Base-by-base conservation (phyloP, 2,888 invertebrate genomes). In the Chrysolina oricalcia region DNA sequence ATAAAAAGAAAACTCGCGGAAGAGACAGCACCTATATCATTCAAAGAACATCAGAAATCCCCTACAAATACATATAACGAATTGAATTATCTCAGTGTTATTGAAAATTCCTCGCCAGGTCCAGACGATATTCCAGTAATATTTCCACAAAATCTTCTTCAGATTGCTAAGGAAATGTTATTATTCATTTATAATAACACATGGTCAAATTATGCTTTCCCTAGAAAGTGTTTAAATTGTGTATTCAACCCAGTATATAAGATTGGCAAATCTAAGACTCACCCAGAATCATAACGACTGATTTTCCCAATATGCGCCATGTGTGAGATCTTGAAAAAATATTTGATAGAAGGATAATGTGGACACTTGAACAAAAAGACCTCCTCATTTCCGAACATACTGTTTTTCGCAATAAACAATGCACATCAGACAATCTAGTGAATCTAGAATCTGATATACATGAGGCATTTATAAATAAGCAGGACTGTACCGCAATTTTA, bases 251-350 rank as follows among this genome's bases (percentile, higher is more conserved):
- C 63, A 1, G 59, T 79, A 43, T 15, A 72, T 1, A 78, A 79
- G 64, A 53, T 56, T 8, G 70, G 70, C 10, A 70, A 66, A 69
- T 11, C 62, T 6, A 59, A 62, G 50, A 40, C 15, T 6, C 19
- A 40, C 10, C 62, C 72, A n/a, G 43, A 64, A 11, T 73, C 73
- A 35, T 80, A 78, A 23, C 53, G 75, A 63, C 77, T 78, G 9
- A 78, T 80, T n/a, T 70, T 75, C 2, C 62, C 75, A n/a, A 76
- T 73, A 5, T 75, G 70, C 68, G 65, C 63, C 15, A 41, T 74
- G 17, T 64, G 78, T 46, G 72, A 76, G 40, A 19, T 77, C 13
- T 9, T 78, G 8, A 80, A 62, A 76, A 76, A 63, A 73, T 76
- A 13, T 11, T 79, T 13, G 79, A 78, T 59, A 68, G 65, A 21